A percentile compares a stretch with the other conserved stretches of the same genome.
Conservation (phyloP, 2,888 invertebrate species). For the Plagiodera versicolora region DNA sequence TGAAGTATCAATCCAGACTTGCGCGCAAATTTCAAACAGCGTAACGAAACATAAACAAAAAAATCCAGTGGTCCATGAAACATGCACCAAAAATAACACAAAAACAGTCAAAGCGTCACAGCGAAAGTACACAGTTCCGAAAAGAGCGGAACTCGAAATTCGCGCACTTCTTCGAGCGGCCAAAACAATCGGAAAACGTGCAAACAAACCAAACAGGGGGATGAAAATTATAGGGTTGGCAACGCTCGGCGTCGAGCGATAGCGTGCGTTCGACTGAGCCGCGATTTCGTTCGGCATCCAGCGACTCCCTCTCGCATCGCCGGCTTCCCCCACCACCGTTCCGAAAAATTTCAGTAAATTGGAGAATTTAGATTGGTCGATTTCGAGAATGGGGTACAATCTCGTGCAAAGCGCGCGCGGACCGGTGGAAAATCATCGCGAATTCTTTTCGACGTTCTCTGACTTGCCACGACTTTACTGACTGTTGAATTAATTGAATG, state of each 20-base stretch:
- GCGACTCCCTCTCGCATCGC: constrained; percentile 32
- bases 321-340: constrained; percentile 27
- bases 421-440: constrained; percentile 21
- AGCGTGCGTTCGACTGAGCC: constrained; percentile 31
- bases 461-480: constrained; percentile 15
- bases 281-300: constrained; percentile 7
- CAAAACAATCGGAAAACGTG: constrained; percentile 5
- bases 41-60: not conserved
- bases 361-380: constrained; percentile 41
- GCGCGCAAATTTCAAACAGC: not conserved
- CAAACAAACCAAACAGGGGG: constrained; percentile 29
- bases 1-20: not conserved
- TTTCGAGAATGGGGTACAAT: constrained; percentile 35
- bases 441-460: constrained; percentile 18
- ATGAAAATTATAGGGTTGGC: constrained; percentile 23
- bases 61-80: not conserved
- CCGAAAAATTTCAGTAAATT: constrained; percentile 40
- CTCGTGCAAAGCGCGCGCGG: constrained; percentile 27
- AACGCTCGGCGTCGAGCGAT: constrained; percentile 23
- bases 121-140: constrained; percentile 2
- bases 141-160: constrained; percentile 4
- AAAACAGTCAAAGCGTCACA: constrained; percentile 5
- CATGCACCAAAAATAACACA: constrained; percentile 9
- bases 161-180: constrained; percentile 13
- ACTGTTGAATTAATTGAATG: too few relatives aligned